Evolutionary conservation across 2,113 vertebrate species (phyloP).

Genomic region (Pandion haliaetus): DNA sequence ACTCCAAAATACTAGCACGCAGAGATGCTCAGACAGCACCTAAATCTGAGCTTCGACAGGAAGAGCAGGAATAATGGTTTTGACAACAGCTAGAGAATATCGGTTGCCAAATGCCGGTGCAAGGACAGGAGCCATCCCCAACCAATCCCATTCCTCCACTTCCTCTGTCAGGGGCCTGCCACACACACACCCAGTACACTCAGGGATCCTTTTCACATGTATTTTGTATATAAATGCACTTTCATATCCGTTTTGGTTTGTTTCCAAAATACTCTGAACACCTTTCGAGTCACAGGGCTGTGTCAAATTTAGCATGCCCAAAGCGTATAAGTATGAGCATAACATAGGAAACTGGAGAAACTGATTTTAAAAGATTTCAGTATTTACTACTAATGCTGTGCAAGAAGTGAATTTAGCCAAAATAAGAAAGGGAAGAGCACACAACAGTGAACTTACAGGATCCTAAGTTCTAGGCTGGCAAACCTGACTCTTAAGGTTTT

Average conservation of each 20-base stretch:
- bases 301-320: not conserved
- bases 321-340: not conserved
- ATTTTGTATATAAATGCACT: not conserved
- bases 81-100: not conserved
- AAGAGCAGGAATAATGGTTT: not conserved
- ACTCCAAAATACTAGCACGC: not conserved
- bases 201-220: rapidly evolving
- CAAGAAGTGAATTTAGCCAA: not conserved
- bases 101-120: not conserved
- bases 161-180: not conserved
- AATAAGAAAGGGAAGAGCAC: not conserved
- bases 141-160: rapidly evolving
- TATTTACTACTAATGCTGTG: not conserved
- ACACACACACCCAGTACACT: too few species aligned
- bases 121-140: not conserved
- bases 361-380: not conserved
- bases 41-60: not conserved
- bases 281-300: not conserved
- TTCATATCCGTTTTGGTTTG: not conserved
- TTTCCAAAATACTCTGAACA: not conserved
- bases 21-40: not conserved
- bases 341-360: not conserved
- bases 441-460: rapidly evolving
- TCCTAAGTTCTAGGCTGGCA: not conserved
- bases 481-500: not conserved